Evolutionary conservation across 2,888 invertebrate species (phyloP).

Genomic region (Trachelus iudaicus): DNA sequence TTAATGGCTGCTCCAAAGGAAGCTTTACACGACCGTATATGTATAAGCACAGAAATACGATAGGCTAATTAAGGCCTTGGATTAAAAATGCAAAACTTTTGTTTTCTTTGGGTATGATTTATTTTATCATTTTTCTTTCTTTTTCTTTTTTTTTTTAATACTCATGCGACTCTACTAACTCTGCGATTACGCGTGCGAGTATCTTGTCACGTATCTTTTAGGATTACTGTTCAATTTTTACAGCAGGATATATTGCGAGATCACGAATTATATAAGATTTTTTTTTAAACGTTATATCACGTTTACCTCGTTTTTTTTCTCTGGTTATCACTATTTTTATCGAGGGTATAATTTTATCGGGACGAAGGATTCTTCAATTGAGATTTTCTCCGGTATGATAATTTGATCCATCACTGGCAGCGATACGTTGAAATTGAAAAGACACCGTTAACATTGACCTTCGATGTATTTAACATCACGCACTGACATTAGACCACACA

Average conservation of each 20-base stretch:
- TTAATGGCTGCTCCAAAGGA: neutral
- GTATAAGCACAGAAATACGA: no score
- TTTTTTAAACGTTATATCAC: neutral
- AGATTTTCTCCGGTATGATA: neutral
- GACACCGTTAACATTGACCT: neutral
- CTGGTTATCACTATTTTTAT: neutral
- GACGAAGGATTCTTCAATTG: neutral
- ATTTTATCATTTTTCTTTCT: neutral
- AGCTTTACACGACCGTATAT: neutral
- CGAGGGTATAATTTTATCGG: neutral
- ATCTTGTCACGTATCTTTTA: neutral
- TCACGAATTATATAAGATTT: neutral
- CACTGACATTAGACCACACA: slow-evolving; percentile 22
- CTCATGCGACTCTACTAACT: no score
- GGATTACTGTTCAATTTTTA: neutral
- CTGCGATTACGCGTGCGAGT: neutral
- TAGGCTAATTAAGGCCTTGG: neutral
- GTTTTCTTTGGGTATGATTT: neutral
- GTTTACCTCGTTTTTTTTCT: neutral
- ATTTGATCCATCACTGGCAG: neutral
- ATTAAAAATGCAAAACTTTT: neutral
- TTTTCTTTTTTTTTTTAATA: neutral
- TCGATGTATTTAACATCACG: slow-evolving; percentile 16
- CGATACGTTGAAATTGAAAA: neutral
- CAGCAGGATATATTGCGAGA: neutral